Conservation (phyloP, 2,113 vertebrate species). For the Ammodytes marinus region DNA sequence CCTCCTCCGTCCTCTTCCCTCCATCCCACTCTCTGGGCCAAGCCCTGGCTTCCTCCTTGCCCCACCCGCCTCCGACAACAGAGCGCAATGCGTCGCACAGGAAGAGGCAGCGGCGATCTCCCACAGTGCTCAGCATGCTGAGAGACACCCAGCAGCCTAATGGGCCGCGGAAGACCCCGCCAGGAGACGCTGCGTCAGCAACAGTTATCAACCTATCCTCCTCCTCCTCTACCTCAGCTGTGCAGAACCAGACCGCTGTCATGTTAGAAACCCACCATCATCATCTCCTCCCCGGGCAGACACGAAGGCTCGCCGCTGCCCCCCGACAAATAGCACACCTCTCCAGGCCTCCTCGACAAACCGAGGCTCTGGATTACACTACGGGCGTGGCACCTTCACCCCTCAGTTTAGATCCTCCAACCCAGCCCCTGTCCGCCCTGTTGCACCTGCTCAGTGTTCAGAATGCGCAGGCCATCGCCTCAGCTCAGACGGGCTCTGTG, state of each 20-base stretch:
- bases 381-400: constrained; percentile 57
- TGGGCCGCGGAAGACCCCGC: constrained; percentile 57
- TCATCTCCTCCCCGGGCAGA: constrained; percentile 58
- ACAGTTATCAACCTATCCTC: constrained; percentile 78
- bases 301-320: constrained; percentile 44
- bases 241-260: constrained; percentile 66
- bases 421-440: constrained; percentile 84
- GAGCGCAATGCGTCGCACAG: constrained; percentile 74
- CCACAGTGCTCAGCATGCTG: constrained; percentile 74
- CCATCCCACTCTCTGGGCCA: constrained; percentile 75
- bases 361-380: constrained; percentile 77
- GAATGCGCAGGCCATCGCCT: constrained; percentile 72
- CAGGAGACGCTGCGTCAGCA: constrained; percentile 61
- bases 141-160: constrained; percentile 73
- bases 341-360: constrained; percentile 63
- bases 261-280: constrained; percentile 64
- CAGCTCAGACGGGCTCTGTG: constrained; percentile 47
- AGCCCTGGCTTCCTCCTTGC: constrained; percentile 72
- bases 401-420: constrained; percentile 78
- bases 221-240: constrained; percentile 79
- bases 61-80: constrained; percentile 68
- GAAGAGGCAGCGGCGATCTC: constrained; percentile 77
- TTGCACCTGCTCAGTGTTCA: constrained; percentile 84
- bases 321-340: constrained; percentile 63
- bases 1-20: constrained; percentile 75